Conservation (phyloP, 2,797 vertebrate genomes). For the Amblyopsis hoosieri region DNA sequence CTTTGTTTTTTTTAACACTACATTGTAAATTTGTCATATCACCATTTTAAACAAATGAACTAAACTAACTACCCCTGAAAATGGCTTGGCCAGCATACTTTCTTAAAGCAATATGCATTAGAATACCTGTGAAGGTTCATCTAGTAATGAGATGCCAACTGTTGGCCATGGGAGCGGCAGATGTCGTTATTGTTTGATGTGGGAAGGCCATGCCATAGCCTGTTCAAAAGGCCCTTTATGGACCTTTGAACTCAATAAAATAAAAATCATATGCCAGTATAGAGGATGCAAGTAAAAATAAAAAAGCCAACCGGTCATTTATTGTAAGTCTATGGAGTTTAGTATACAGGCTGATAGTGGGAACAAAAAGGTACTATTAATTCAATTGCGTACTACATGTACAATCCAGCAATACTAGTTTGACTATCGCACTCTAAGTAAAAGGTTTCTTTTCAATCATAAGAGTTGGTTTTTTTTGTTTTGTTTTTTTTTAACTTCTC, state of each 20-base stretch:
- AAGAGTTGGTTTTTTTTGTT: too few relatives aligned
- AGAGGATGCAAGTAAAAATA: conserved; percentile 58
- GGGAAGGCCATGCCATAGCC: conserved; percentile 50
- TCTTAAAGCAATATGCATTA: conserved; percentile 28
- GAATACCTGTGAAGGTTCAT: conserved; percentile 26
- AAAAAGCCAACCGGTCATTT: conserved; percentile 79
- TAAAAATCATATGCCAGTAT: conserved; percentile 71
- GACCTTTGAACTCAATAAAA: conserved; percentile 69
- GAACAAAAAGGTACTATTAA: conserved; percentile 50
- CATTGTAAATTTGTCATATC: too few relatives aligned
- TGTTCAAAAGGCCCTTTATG: conserved; percentile 73
- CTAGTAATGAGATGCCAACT: conserved; percentile 32
- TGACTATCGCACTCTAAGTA: conserved; percentile 56
- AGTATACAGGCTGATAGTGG: conserved; percentile 71
- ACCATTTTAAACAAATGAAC: conserved; percentile 10
- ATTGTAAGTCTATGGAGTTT: conserved; percentile 79
- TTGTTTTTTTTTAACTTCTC: conserved; percentile 46
- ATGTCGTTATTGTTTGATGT: conserved; percentile 45
- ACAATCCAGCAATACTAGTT: conserved; percentile 52
- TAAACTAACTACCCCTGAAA: conserved; percentile 42
- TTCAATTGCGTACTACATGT: conserved; percentile 59
- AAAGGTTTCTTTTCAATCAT: conserved; percentile 38
- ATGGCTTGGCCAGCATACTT: conserved; percentile 45
- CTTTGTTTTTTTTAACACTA: too few relatives aligned
- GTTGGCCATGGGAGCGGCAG: conserved; percentile 15